Conservation (phyloP, 2,888 invertebrate genomes). For the Macrophya alboannulata region DNA sequence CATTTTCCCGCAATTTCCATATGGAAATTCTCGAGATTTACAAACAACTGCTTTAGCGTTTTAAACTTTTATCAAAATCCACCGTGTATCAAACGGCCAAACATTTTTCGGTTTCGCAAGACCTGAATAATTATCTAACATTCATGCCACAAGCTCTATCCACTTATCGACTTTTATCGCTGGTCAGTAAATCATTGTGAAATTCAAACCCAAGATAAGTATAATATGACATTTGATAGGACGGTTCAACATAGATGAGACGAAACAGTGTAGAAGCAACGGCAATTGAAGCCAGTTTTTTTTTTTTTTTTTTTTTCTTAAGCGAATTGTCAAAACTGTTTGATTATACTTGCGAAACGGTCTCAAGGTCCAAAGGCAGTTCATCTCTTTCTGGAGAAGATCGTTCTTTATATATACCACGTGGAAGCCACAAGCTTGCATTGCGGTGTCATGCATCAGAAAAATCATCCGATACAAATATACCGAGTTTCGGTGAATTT, state of each 20-base stretch:
- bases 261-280: not conserved
- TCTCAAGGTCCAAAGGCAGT: not conserved
- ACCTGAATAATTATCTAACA: conserved; percentile 15
- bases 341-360: too few relatives aligned
- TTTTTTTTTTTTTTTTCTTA: too few relatives aligned
- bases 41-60: conserved; percentile 53
- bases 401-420: not conserved
- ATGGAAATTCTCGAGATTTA: conserved; percentile 43
- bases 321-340: too few relatives aligned
- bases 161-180: not conserved
- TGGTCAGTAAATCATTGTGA: not conserved
- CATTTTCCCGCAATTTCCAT: conserved; percentile 33
- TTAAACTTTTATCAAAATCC: conserved; percentile 38
- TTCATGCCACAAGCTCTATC: not conserved
- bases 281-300: too few relatives aligned
- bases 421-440: not conserved
- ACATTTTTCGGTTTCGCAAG: not conserved
- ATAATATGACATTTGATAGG: not conserved
- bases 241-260: not conserved
- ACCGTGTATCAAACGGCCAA: not conserved
- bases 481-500: too few relatives aligned
- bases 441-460: not conserved
- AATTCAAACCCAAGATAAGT: not conserved
- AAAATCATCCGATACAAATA: not conserved
- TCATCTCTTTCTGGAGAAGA: not conserved